Percentiles rank a stretch among this genome's conserved stretches.
Conservation (phyloP, 2,888 invertebrate species). For the Drepana falcataria region DNA sequence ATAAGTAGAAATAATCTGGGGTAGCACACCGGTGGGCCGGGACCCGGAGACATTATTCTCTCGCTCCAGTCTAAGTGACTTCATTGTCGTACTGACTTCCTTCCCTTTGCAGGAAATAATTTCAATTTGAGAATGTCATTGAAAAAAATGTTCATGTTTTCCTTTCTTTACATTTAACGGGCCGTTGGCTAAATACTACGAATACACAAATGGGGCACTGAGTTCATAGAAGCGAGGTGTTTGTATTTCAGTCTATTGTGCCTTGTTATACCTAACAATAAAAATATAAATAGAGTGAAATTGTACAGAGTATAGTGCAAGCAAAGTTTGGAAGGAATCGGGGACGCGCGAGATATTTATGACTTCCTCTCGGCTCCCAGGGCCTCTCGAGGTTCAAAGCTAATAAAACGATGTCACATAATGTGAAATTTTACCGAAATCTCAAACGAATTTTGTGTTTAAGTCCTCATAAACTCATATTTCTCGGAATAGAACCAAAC, state of each 20-base stretch:
- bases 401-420: constrained; percentile 62
- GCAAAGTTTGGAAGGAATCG: constrained; percentile 56
- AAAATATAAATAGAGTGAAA: constrained; percentile 33
- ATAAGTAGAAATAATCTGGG: constrained; percentile 59
- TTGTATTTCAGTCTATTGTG: constrained; percentile 24
- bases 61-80: constrained; percentile 56
- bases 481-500: not conserved
- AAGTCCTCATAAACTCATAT: constrained; percentile 1
- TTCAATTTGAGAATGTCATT: constrained; percentile 54
- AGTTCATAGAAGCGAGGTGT: constrained; percentile 18
- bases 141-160: constrained; percentile 45
- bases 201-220: constrained; percentile 14
- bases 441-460: constrained; percentile 32
- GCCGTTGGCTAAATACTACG: constrained; percentile 13
- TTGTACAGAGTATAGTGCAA: constrained; percentile 40
- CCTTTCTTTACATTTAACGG: constrained; percentile 22
- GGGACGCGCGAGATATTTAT: constrained; percentile 63
- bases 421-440: constrained; percentile 45
- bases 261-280: constrained; percentile 28
- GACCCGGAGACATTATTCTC: constrained; percentile 58
- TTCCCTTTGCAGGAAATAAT: constrained; percentile 57
- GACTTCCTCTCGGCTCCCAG: constrained; percentile 54
- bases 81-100: constrained; percentile 65
- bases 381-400: constrained; percentile 57
- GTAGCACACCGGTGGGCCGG: constrained; percentile 37